These are phyloP conservation scores for Microctonus aethiopoides DNA, from an alignment of 2,888 invertebrate genomes.

Conservation along the genomic window DNA sequence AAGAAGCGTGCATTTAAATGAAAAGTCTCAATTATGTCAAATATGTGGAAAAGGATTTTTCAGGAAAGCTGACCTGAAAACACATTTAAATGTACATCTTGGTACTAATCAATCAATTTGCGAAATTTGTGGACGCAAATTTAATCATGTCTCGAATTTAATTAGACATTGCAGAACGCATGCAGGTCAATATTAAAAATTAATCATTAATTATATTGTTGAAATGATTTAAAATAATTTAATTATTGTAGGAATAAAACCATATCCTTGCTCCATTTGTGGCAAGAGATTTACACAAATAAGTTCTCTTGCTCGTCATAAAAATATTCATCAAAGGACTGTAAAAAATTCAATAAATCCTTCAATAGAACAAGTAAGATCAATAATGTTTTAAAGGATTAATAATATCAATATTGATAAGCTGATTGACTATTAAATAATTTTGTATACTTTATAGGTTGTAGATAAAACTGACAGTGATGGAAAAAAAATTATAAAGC, in stretches of 20 bases:
- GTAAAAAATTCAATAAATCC: slow-evolving; percentile 26
- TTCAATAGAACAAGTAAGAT: background rate
- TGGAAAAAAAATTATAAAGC: slow-evolving; percentile 47
- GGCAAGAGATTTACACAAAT: slow-evolving; percentile 60
- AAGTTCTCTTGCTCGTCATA: slow-evolving; percentile 57
- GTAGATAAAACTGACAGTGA: slow-evolving; percentile 29
- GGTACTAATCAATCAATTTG: slow-evolving; percentile 64
- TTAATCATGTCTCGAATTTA: slow-evolving; percentile 66
- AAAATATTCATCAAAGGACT: slow-evolving; percentile 52
- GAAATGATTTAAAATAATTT: too few species aligned
- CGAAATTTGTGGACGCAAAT: slow-evolving; percentile 64
- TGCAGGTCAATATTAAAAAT: slow-evolving; percentile 57
- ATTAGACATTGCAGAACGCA: slow-evolving; percentile 64
- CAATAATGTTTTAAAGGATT: background rate
- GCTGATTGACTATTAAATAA: too few species aligned
- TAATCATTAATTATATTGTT: too few species aligned
- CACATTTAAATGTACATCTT: slow-evolving; percentile 65
- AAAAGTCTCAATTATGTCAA: slow-evolving; percentile 61
- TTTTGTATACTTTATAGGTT: slow-evolving; percentile 10
- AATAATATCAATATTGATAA: too few species aligned
- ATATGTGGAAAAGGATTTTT: slow-evolving; percentile 63
- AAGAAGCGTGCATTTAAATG: slow-evolving; percentile 59
- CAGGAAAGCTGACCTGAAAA: slow-evolving; percentile 61
- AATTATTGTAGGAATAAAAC: slow-evolving; percentile 56
- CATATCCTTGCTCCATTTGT: slow-evolving; percentile 61